Percentiles rank a stretch among this genome's conserved stretches.
phyloP scores from a whole-genome alignment of 2,113 vertebrate genomes.

The Cottus gobio region DNA sequence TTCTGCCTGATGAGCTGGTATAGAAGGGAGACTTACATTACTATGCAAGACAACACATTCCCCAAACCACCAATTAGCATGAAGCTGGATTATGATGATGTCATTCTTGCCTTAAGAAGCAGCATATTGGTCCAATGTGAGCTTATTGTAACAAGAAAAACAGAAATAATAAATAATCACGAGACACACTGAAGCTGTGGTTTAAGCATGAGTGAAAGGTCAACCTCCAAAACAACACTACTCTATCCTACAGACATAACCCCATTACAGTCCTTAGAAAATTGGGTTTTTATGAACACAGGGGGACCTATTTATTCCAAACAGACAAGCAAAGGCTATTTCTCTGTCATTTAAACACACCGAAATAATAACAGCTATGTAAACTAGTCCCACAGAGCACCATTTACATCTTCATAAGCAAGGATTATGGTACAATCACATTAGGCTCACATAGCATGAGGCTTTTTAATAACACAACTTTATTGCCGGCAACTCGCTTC shows the following conservation, averaged over 20 bases:
- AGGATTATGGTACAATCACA: slow-evolving; percentile 65
- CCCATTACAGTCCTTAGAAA: slow-evolving; percentile 44
- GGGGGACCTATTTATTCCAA: slow-evolving; percentile 57
- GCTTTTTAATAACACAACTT: slow-evolving; percentile 73
- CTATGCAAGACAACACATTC: neutral
- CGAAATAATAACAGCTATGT: slow-evolving; percentile 68
- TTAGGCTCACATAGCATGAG: slow-evolving; percentile 60
- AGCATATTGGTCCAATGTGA: neutral
- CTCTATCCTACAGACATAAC: slow-evolving; percentile 17
- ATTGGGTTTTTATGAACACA: slow-evolving; percentile 67
- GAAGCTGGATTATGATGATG: neutral
- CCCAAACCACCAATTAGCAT: neutral
- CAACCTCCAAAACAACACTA: slow-evolving; percentile 27
- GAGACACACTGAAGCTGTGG: neutral
- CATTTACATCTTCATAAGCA: slow-evolving; percentile 75
- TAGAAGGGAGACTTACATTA: neutral
- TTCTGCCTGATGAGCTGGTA: neutral
- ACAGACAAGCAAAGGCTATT: slow-evolving; percentile 49
- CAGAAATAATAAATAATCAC: slow-evolving; percentile 8
- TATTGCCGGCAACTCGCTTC: slow-evolving; percentile 58
- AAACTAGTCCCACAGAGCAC: slow-evolving; percentile 67
- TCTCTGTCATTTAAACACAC: slow-evolving; percentile 60
- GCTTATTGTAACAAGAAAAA: slow-evolving; percentile 5
- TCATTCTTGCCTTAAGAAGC: neutral
- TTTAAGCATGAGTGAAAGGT: slow-evolving; percentile 30